phyloP scores from a whole-genome alignment of 2,797 vertebrate species.

The Gallinago nigripennis region DNA sequence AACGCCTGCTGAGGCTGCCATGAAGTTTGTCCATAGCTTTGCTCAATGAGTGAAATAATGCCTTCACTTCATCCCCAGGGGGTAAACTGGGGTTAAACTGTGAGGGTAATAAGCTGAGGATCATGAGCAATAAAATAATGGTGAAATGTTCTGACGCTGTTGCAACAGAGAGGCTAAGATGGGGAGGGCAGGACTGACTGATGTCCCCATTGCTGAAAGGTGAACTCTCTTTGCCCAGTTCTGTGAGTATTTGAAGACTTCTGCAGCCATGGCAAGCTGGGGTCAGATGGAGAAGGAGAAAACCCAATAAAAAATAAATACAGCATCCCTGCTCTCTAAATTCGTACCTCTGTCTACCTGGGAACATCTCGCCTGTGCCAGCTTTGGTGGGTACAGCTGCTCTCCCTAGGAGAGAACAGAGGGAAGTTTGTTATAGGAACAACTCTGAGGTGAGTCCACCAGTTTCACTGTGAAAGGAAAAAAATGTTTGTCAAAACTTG shows the following conservation, averaged over 20 bases:
- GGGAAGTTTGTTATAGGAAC: neutral
- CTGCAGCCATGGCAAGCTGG: neutral
- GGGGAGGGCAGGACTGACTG: neutral
- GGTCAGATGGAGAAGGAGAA: neutral
- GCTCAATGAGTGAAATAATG: neutral
- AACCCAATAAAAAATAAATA: neutral
- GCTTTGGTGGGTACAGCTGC: neutral
- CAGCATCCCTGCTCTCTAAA: neutral
- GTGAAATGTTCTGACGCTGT: neutral
- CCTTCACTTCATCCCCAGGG: neutral
- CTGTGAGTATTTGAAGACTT: neutral
- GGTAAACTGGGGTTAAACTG: neutral
- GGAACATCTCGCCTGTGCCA: neutral
- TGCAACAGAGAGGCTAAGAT: neutral
- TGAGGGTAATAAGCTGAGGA: neutral
- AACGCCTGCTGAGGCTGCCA: neutral
- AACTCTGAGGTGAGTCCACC: neutral
- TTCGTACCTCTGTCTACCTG: neutral
- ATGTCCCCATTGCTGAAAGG: neutral
- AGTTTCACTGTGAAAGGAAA: neutral
- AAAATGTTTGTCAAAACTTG: neutral
- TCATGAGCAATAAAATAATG: conserved; percentile 5
- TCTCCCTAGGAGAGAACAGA: neutral
- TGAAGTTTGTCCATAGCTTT: neutral
- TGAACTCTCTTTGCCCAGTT: neutral